These are phyloP conservation scores for Cryptus armator DNA, from an alignment of 2,888 invertebrate genomes.

Conservation along the genomic window DNA sequence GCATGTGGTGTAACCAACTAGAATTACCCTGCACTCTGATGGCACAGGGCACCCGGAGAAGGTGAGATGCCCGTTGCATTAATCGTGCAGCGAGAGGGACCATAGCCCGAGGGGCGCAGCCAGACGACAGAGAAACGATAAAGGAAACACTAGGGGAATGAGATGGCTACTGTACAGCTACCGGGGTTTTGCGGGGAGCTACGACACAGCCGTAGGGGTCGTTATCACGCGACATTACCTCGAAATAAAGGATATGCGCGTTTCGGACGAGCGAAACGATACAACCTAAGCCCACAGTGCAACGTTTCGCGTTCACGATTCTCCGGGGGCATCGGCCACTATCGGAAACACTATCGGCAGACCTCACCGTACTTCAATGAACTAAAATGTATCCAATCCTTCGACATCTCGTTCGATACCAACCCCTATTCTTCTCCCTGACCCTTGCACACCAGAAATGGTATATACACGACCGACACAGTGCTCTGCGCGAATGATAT, in stretches of 20 bases:
- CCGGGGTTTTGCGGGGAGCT: constrained; percentile 19
- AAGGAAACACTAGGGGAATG: constrained; percentile 52
- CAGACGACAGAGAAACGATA: constrained; percentile 50
- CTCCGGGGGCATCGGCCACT: neutral
- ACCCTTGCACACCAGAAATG: no score
- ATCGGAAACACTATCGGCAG: neutral
- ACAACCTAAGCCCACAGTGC: constrained; percentile 37
- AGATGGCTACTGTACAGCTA: neutral
- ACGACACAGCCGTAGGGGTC: constrained; percentile 66
- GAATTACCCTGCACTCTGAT: constrained; percentile 44
- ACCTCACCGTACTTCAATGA: neutral
- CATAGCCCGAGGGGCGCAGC: constrained; percentile 3
- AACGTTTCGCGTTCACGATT: constrained; percentile 23
- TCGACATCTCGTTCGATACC: neutral
- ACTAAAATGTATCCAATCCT: neutral
- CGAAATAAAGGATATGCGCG: constrained; percentile 76
- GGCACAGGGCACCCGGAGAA: constrained; percentile 49
- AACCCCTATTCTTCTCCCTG: no score
- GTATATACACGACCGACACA: neutral
- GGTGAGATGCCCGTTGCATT: constrained; percentile 68
- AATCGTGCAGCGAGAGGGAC: constrained; percentile 59
- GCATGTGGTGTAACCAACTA: constrained; percentile 25
- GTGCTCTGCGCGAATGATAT: neutral
- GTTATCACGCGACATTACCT: constrained; percentile 81
- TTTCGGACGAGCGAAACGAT: constrained; percentile 41